Evolutionary conservation across 1,140 invertebrate species (phyloP), one percentile per base, ranked within the genome.

Genomic region (Dreissena rostriformis): DNA sequence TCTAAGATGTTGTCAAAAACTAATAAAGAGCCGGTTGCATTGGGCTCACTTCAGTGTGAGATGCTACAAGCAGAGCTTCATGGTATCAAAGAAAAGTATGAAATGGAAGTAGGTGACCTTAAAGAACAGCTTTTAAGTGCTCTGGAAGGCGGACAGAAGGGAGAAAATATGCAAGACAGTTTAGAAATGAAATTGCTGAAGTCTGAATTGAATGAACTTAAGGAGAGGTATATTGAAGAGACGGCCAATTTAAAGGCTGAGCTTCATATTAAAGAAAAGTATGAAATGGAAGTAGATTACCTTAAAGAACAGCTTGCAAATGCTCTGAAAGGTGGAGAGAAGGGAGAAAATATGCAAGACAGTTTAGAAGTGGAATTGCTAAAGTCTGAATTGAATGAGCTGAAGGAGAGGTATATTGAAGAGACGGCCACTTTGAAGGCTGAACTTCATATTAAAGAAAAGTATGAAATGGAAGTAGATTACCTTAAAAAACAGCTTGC

Each of bases 351-450:
- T 57, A 57, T 57, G 53, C 12, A 19, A 19, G 12, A 14, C 19
- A 14, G 53, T 57, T 57, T 57, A 19, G 19, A 57, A 19, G 12
- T 14, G 53, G 19, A 57, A 57, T 14, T 12, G 53, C 53, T 57
- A 57, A 57, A 57, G 12, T 57, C 53, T 57, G 53, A 57, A 19
- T 57, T 57, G 53, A 57, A 57, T 57, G 53, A 57, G 19, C 53
- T 57, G 53, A 57, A 57, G 19, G 53, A 57, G 53, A 14, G 12
- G 19, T 19, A 57, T 51, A 24, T 14, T 51, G 63, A 66, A 66
- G 74, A 77, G 67, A 66, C 67, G 12, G 55, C 29, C 19, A 51
- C 19, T 26, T 51, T 77, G 63, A 77, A 77, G 52, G 52, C 24
- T 28, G 74, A 77, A 51, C 19, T 77, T 1, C 24, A 78, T 24